Conservation (phyloP, 2,113 vertebrate genomes). For the Phyllostomus hastatus region DNA sequence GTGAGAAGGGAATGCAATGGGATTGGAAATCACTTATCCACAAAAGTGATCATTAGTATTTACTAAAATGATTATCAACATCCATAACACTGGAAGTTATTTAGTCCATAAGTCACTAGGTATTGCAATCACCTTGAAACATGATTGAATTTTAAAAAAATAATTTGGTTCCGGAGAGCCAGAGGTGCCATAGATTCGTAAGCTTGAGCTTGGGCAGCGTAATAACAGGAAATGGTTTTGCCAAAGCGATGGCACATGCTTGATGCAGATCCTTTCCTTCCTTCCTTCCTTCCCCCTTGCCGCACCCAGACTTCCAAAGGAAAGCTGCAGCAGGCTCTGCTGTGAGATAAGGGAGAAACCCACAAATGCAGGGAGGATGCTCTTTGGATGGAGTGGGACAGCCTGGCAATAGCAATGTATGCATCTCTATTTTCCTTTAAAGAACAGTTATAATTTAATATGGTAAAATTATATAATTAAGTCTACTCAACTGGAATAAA, state of each 20-base stretch:
- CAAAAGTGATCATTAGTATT: neutral
- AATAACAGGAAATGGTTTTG: neutral
- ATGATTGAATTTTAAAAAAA: neutral
- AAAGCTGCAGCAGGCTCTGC: neutral
- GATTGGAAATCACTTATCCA: neutral
- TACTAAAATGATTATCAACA: neutral
- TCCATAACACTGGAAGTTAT: neutral
- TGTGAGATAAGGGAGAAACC: neutral
- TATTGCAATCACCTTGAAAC: neutral
- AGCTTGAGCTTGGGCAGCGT: neutral
- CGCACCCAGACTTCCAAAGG: neutral
- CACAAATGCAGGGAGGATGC: neutral
- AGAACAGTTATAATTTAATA: conserved; percentile 70
- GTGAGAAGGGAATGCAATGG: neutral
- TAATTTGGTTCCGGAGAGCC: neutral
- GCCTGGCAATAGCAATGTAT: neutral
- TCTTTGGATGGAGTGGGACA: neutral
- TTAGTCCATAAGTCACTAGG: neutral
- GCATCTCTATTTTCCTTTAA: conserved; percentile 62
- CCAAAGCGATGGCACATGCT: neutral
- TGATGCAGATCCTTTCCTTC: neutral
- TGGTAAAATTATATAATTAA: conserved; percentile 73
- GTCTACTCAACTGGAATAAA: conserved; percentile 62
- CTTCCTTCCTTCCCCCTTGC: neutral
- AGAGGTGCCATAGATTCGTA: neutral